Conservation (phyloP, 2,113 vertebrate genomes). For the Dunckerocampus dactyliophorus region DNA sequence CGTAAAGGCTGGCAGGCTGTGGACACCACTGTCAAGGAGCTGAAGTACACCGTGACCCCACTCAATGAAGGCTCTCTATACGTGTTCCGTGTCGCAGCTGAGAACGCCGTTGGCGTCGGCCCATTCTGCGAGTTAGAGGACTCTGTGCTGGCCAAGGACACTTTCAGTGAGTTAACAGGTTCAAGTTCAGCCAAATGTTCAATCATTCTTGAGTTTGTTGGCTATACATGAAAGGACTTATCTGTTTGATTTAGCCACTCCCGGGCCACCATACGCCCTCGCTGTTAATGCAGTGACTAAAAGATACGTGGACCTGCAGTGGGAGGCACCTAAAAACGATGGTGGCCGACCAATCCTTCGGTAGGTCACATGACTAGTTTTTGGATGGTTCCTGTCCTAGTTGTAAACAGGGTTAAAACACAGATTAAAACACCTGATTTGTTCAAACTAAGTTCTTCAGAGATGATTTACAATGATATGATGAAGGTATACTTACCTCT, state of each 20-base stretch:
- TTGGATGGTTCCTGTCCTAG: too few relatives aligned
- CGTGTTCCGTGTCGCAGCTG: constrained; percentile 94
- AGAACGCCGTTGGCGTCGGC: constrained; percentile 89
- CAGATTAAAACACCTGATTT: too few relatives aligned
- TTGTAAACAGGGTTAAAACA: too few relatives aligned
- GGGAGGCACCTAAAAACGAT: constrained; percentile 95
- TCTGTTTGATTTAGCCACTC: constrained; percentile 77
- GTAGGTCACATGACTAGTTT: constrained; percentile 52
- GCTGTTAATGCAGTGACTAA: constrained; percentile 83
- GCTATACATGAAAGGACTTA: background rate
- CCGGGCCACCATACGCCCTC: constrained; percentile 91
- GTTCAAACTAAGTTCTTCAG: too few relatives aligned
- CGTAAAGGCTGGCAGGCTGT: constrained; percentile 96
- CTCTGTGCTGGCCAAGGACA: constrained; percentile 92
- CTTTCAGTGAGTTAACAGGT: constrained; percentile 83
- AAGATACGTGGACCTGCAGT: constrained; percentile 91
- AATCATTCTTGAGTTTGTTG: background rate
- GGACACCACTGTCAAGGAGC: constrained; percentile 95
- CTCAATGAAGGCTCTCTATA: constrained; percentile 92
- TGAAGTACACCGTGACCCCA: constrained; percentile 85
- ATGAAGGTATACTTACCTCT: background rate
- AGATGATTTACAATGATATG: background rate
- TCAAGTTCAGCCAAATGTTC: background rate
- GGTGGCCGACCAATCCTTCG: constrained; percentile 91
- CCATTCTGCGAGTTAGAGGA: constrained; percentile 93